Evolutionary conservation across 2,888 invertebrate species (phyloP).

Genomic region (Dexiosoma caninum): DNA sequence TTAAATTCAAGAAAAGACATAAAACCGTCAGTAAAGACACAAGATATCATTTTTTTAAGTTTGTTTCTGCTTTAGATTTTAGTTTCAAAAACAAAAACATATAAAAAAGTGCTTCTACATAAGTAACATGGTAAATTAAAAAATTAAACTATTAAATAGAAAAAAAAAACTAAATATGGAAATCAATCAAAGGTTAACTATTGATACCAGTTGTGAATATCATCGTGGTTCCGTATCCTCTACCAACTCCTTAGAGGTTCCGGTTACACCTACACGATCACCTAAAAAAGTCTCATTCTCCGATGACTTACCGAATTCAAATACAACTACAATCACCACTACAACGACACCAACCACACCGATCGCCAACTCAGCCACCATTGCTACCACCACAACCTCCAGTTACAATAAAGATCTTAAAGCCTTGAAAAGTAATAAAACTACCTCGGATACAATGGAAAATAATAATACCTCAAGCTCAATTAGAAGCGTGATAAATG

Average conservation of each 20-base stretch:
- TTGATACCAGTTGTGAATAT: slow-evolving; percentile 57
- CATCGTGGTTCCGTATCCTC: slow-evolving; percentile 76
- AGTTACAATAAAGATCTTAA: slow-evolving; percentile 3
- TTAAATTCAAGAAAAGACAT: too few species aligned
- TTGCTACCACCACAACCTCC: background rate
- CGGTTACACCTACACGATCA: slow-evolving; percentile 73
- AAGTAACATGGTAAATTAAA: too few species aligned
- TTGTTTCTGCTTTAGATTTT: too few species aligned
- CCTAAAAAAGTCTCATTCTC: slow-evolving; percentile 78
- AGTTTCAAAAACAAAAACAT: too few species aligned
- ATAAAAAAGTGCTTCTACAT: too few species aligned
- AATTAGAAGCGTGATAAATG: slow-evolving; percentile 41
- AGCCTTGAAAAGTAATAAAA: slow-evolving; percentile 19
- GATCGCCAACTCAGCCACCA: background rate
- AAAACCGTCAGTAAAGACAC: too few species aligned
- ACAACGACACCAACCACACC: slow-evolving; percentile 23
- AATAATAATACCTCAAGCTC: slow-evolving; percentile 60
- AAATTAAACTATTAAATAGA: too few species aligned
- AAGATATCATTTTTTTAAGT: too few species aligned
- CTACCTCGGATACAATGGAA: slow-evolving; percentile 45
- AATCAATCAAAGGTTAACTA: slow-evolving; percentile 44
- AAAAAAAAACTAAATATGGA: slow-evolving; percentile 53
- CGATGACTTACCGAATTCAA: slow-evolving; percentile 72
- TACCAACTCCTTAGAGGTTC: slow-evolving; percentile 73
- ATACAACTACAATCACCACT: slow-evolving; percentile 30